Conservation (phyloP, 2,888 invertebrate genomes). For the Cantharis flavilabris region DNA sequence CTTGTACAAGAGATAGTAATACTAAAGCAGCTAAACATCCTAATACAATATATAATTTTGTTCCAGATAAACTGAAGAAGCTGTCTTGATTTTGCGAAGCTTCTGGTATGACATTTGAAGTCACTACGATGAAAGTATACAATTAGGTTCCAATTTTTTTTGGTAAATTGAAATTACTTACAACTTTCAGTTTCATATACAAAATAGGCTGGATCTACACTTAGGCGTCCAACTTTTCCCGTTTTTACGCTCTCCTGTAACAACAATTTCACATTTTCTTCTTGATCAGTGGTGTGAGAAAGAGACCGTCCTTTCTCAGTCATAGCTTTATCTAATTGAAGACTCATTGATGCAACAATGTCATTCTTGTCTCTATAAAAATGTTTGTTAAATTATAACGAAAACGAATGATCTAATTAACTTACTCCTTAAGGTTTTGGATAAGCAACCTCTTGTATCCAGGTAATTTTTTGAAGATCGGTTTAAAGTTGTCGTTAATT, state of each 20-base stretch:
- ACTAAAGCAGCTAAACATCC: constrained; percentile 81
- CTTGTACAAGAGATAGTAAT: constrained; percentile 80
- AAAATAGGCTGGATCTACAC: constrained; percentile 80
- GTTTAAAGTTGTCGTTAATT: constrained; percentile 67
- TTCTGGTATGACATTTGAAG: constrained; percentile 56
- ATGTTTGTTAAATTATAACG: neutral
- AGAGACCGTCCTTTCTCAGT: constrained; percentile 64
- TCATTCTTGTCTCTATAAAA: constrained; percentile 62
- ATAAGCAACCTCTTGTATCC: constrained; percentile 76
- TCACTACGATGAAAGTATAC: constrained; percentile 53
- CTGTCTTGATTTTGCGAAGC: constrained; percentile 51
- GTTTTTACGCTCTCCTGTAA: constrained; percentile 71
- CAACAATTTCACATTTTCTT: constrained; percentile 59
- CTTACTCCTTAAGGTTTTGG: constrained; percentile 72
- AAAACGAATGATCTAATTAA: constrained; percentile 33
- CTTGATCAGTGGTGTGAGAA: constrained; percentile 39
- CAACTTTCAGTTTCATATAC: constrained; percentile 73
- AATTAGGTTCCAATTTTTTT: neutral
- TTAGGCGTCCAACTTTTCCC: constrained; percentile 78
- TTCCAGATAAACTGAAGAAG: constrained; percentile 71
- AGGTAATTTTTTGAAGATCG: constrained; percentile 64
- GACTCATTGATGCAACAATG: constrained; percentile 75
- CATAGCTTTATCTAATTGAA: constrained; percentile 74
- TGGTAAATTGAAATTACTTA: constrained; percentile 55
- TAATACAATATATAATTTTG: constrained; percentile 80